phyloP scores from a whole-genome alignment of 2,797 vertebrate species.

The Melanogrammus aeglefinus region DNA sequence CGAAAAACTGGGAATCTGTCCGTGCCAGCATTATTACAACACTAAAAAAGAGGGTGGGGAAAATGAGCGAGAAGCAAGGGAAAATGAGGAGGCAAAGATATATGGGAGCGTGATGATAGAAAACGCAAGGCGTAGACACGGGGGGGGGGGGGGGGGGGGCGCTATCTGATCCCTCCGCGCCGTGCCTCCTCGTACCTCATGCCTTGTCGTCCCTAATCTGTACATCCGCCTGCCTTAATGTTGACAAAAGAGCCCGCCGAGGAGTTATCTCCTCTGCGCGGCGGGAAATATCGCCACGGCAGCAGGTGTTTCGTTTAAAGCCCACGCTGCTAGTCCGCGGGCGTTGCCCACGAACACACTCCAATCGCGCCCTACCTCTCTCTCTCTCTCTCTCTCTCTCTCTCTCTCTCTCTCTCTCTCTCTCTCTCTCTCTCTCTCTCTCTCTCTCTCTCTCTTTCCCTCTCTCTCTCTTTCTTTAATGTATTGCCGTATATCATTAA shows the following conservation, averaged over 20 bases:
- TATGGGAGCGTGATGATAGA: neutral
- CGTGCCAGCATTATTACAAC: conserved; percentile 4
- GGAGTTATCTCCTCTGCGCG: conserved; percentile 48
- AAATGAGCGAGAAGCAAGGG: conserved; percentile 21
- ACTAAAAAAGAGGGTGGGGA: neutral
- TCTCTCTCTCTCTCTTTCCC: neutral
- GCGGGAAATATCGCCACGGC: conserved; percentile 24
- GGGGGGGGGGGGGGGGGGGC: conserved; percentile 37
- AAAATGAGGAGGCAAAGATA: conserved; percentile 5
- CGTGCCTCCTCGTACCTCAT: neutral
- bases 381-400: neutral
- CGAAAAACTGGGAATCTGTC: neutral
- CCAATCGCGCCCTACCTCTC: neutral
- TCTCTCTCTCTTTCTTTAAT: neutral
- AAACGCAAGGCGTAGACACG: neutral
- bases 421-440: neutral
- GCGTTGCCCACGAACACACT: neutral
- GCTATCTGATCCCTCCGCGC: conserved; percentile 16
- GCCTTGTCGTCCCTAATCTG: neutral
- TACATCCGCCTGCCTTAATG: conserved; percentile 42
- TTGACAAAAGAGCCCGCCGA: conserved; percentile 48
- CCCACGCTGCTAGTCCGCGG: neutral
- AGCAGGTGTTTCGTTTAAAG: conserved; percentile 3
- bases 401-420: neutral
- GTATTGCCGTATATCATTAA: too few relatives aligned